These are phyloP conservation scores for Butastur rufipennis DNA, from an alignment of 2,113 vertebrate species.

Conservation along the genomic window DNA sequence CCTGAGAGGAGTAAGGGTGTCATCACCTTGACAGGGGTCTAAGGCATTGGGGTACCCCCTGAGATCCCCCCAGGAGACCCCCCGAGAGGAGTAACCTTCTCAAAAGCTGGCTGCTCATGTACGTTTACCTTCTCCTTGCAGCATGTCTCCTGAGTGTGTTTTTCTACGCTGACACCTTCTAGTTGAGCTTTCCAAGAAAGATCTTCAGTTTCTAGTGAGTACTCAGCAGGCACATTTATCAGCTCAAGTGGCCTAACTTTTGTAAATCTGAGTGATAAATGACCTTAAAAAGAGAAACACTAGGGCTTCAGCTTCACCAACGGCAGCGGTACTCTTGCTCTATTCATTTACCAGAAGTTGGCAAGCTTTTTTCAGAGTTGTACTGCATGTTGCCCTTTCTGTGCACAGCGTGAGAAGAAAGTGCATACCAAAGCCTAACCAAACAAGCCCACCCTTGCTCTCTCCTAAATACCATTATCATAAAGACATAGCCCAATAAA, in stretches of 20 bases:
- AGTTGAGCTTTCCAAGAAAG: neutral
- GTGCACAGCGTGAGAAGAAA: neutral
- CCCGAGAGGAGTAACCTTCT: neutral
- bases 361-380: neutral
- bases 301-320: neutral
- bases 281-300: neutral
- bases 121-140: rapidly evolving
- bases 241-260: conserved; percentile 3
- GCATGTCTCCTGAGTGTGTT: neutral
- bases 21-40: neutral
- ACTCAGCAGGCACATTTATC: neutral
- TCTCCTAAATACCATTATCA: neutral
- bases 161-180: neutral
- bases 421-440: neutral
- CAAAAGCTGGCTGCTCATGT: neutral
- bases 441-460: neutral
- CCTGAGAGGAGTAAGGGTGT: neutral
- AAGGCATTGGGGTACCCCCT: neutral
- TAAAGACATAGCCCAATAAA: neutral
- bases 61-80: neutral
- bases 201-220: neutral
- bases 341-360: neutral
- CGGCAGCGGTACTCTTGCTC: neutral
- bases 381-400: neutral
- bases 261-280: neutral